phyloP scores from a whole-genome alignment of 2,888 invertebrate species.

The Ophion ventricosus region DNA sequence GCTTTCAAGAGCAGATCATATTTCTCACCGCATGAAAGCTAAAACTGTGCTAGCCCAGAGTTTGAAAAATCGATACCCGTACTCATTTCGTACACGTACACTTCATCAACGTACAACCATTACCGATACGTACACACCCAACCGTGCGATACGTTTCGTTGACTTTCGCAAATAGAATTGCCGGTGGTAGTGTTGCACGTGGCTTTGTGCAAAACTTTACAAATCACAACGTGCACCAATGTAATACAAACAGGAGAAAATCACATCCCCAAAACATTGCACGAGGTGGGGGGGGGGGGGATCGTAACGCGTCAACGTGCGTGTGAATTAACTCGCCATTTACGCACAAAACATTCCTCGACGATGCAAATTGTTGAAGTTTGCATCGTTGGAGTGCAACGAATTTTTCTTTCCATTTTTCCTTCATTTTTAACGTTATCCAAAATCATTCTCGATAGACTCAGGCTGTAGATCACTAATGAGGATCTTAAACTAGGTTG shows the following conservation, averaged over 20 bases:
- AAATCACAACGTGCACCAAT: constrained; percentile 46
- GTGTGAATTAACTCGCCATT: not conserved
- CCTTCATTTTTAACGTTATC: too few relatives aligned
- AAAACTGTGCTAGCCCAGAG: not conserved
- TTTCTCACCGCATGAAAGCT: constrained; percentile 12
- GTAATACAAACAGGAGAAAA: constrained; percentile 24
- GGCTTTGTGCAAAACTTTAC: constrained; percentile 17
- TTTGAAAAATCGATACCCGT: not conserved
- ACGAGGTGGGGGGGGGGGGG: not conserved
- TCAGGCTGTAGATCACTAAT: too few relatives aligned
- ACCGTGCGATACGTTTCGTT: not conserved
- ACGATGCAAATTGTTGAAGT: too few relatives aligned
- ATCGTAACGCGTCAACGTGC: not conserved
- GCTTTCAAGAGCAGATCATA: constrained; percentile 19
- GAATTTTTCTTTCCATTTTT: too few relatives aligned
- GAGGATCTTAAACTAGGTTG: too few relatives aligned
- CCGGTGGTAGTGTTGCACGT: not conserved
- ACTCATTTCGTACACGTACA: not conserved
- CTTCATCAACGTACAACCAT: too few relatives aligned
- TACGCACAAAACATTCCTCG: too few relatives aligned
- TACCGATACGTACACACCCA: not conserved
- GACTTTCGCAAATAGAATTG: constrained; percentile 23
- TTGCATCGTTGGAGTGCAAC: too few relatives aligned
- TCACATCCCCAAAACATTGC: constrained; percentile 2
- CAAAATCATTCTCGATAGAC: too few relatives aligned